Evolutionary conservation across 2,797 vertebrate species (phyloP).

Genomic region (Crax fasciolata): DNA sequence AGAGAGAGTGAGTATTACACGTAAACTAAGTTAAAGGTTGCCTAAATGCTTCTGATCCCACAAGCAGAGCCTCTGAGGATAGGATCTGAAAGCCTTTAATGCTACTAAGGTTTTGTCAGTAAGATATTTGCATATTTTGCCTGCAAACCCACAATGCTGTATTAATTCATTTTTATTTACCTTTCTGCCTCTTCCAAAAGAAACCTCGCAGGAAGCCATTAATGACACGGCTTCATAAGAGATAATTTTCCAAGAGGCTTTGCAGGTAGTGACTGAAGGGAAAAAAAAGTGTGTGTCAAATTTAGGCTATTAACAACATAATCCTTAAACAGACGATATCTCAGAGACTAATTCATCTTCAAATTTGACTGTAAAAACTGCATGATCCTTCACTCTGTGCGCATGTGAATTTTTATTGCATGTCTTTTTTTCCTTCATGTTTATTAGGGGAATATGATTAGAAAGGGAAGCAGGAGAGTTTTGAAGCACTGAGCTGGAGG

Average conservation of each 20-base stretch:
- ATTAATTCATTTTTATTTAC: conserved; percentile 78
- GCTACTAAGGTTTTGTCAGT: conserved; percentile 63
- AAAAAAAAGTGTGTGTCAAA: conserved; percentile 45
- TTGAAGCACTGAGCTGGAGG: neutral
- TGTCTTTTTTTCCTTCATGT: neutral
- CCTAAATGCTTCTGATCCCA: conserved; percentile 67
- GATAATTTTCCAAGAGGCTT: conserved; percentile 66
- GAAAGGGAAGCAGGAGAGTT: neutral
- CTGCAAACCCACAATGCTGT: conserved; percentile 51
- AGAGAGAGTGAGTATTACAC: neutral
- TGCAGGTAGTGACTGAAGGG: conserved; percentile 67
- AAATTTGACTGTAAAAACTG: conserved; percentile 75
- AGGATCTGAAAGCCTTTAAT: conserved; percentile 63
- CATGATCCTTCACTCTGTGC: neutral
- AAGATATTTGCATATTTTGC: conserved; percentile 73
- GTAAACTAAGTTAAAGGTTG: conserved; percentile 60
- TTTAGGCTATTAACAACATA: conserved; percentile 72
- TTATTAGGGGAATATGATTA: neutral
- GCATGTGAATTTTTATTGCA: neutral
- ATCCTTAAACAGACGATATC: conserved; percentile 69
- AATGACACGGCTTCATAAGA: conserved; percentile 56
- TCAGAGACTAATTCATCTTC: conserved; percentile 70
- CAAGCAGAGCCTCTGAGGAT: conserved; percentile 49
- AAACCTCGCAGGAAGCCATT: conserved; percentile 67
- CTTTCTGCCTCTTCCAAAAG: conserved; percentile 68